Conservation (phyloP, 1,140 invertebrate genomes). For the Parapsyche elsis region DNA sequence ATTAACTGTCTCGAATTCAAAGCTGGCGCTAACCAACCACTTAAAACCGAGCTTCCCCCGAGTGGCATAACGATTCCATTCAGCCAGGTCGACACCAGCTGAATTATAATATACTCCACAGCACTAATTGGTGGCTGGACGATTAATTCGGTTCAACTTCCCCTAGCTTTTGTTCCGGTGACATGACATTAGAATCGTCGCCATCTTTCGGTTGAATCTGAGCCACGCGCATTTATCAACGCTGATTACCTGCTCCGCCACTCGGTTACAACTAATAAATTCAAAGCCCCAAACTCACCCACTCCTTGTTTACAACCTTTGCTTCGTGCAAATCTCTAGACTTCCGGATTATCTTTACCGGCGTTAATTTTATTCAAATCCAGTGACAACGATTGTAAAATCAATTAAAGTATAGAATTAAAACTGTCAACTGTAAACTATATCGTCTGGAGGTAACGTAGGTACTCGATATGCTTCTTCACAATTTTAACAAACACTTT, state of each 20-base stretch:
- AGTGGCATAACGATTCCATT: neutral
- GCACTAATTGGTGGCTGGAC: neutral
- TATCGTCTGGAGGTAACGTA: no score
- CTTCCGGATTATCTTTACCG: no score
- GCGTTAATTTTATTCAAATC: no score
- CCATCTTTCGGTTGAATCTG: neutral
- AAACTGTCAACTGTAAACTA: no score
- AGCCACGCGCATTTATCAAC: neutral
- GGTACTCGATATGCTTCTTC: no score
- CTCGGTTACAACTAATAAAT: neutral
- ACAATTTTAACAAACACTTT: no score
- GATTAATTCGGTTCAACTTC: conserved; percentile 19
- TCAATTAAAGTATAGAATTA: no score
- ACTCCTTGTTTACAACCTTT: no score
- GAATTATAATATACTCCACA: neutral
- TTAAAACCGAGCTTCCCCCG: neutral
- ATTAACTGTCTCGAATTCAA: neutral
- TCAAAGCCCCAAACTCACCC: no score
- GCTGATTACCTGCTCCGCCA: conserved; percentile 22
- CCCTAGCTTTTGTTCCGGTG: neutral
- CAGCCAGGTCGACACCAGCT: neutral
- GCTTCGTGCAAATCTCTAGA: no score
- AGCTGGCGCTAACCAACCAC: neutral
- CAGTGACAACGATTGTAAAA: no score
- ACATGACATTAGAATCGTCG: neutral